Conservation (phyloP, 2,113 vertebrate genomes). For the Ondatra zibethicus region DNA sequence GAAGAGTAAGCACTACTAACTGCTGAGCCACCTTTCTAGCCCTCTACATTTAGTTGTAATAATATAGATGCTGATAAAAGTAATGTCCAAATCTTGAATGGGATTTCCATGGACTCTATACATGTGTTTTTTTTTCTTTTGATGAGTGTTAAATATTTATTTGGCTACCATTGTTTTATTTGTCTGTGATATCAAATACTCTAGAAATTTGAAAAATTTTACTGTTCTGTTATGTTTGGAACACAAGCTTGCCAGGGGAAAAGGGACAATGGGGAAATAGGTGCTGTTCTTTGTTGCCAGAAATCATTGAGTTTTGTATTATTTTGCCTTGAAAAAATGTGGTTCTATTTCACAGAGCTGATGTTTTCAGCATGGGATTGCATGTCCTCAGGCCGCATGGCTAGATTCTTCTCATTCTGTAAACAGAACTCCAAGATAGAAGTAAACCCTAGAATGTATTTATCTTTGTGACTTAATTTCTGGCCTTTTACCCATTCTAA, state of each 20-base stretch:
- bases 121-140: conserved; percentile 38
- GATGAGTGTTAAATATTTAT: conserved; percentile 29
- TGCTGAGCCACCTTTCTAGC: not conserved
- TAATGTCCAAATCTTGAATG: not conserved
- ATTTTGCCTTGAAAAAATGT: conserved; percentile 50
- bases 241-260: not conserved
- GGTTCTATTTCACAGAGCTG: conserved; percentile 56
- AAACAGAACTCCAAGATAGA: conserved; percentile 71
- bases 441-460: conserved; percentile 61
- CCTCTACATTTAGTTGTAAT: conserved; percentile 59
- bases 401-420: conserved; percentile 70
- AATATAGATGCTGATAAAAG: not conserved
- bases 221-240: conserved; percentile 11
- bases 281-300: conserved; percentile 16
- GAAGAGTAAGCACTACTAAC: not conserved
- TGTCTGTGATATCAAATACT: conserved; percentile 12
- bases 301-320: conserved; percentile 2
- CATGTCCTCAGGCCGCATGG: conserved; percentile 48
- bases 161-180: conserved; percentile 31
- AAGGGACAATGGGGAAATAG: conserved; percentile 37
- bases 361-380: conserved; percentile 67
- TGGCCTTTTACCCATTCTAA: conserved; percentile 70
- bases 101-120: conserved; percentile 8
- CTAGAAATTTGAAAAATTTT: conserved; percentile 53
- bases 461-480: conserved; percentile 78